Percentiles rank a stretch among this genome's conserved stretches.
Conservation (phyloP, 2,888 invertebrate genomes). For the Epistrophe grossulariae region DNA sequence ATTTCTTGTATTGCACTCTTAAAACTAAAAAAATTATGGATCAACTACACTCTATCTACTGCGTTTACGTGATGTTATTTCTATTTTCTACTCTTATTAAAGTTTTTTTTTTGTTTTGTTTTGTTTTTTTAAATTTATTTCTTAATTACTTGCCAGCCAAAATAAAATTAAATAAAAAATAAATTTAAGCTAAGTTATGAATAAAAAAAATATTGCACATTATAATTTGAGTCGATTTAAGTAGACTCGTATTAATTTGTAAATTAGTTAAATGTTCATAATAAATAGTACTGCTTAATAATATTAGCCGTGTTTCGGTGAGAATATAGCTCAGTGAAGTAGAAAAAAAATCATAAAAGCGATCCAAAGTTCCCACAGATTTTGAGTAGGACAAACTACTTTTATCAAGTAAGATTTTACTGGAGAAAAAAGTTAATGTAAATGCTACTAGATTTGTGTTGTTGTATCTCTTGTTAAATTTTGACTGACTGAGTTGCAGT, state of each 20-base stretch:
- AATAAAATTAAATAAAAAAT: slow-evolving; percentile 28
- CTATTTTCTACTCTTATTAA: slow-evolving; percentile 62
- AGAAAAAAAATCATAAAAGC: too few species aligned
- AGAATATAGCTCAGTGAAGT: too few species aligned
- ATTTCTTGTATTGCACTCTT: slow-evolving; percentile 71
- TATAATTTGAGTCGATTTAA: slow-evolving; percentile 6
- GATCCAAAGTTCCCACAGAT: too few species aligned
- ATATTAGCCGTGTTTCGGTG: too few species aligned
- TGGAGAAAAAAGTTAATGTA: too few species aligned
- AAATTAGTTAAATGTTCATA: neutral
- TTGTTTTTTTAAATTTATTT: neutral
- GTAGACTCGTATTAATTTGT: neutral
- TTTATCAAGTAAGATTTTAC: too few species aligned
- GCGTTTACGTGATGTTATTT: slow-evolving; percentile 65
- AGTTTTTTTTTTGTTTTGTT: neutral
- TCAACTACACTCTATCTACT: slow-evolving; percentile 69
- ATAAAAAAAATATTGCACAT: slow-evolving; percentile 56
- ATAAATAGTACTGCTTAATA: slow-evolving; percentile 5
- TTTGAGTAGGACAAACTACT: too few species aligned
- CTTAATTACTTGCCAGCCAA: slow-evolving; percentile 46
- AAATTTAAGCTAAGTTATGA: slow-evolving; percentile 33
- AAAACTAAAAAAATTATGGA: slow-evolving; percentile 43
- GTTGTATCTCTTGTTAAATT: too few species aligned
- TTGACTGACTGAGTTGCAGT: too few species aligned
- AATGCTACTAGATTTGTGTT: too few species aligned